A percentile compares a stretch with the other conserved stretches of the same genome.
phyloP scores from a whole-genome alignment of 2,113 vertebrate species.

The Cyanoderma ruficeps region DNA sequence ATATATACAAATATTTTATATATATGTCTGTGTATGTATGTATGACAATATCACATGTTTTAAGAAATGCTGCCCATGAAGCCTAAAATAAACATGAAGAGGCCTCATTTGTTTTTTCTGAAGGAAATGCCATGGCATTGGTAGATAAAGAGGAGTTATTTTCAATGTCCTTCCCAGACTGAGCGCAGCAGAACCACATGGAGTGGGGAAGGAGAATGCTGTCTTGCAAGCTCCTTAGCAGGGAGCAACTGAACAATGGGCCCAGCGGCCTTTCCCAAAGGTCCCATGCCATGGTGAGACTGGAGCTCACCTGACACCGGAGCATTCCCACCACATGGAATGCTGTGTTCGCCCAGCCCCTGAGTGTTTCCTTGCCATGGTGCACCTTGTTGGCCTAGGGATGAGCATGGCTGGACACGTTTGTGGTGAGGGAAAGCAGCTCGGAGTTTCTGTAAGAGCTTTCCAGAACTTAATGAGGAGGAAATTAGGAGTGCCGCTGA shows the following conservation, averaged over 20 bases:
- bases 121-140: not conserved
- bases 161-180: not conserved
- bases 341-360: not conserved
- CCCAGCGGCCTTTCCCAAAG: accelerated
- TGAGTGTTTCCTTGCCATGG: not conserved
- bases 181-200: not conserved
- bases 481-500: not conserved
- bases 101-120: not conserved
- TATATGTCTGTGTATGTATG: not conserved
- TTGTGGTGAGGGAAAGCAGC: not conserved
- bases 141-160: not conserved
- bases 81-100: not conserved
- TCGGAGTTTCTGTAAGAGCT: not conserved
- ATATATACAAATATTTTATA: not conserved
- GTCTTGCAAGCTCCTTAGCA: not conserved
- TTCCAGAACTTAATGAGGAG: not conserved
- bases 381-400: accelerated
- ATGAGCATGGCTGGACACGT: not conserved
- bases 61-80: not conserved
- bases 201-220: not conserved
- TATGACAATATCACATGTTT: not conserved
- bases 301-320: accelerated
- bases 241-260: not conserved
- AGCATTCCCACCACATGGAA: not conserved
- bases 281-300: accelerated